phyloP scores from a whole-genome alignment of 2,888 invertebrate genomes.

The Scaptomyza reducta region DNA sequence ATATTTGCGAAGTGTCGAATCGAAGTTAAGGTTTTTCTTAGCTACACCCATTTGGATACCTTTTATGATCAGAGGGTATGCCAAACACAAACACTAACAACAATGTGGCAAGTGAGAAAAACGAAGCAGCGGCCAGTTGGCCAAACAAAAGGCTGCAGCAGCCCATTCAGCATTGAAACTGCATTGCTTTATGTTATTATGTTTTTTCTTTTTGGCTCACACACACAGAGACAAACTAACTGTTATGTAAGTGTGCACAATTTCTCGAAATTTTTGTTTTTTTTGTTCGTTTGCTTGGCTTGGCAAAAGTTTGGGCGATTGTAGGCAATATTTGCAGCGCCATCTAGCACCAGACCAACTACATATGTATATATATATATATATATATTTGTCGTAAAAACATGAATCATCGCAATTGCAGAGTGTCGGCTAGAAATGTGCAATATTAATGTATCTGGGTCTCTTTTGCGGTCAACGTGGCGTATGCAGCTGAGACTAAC shows the following conservation, averaged over 20 bases:
- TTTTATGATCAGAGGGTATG: conserved; percentile 18
- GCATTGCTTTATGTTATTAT: conserved; percentile 29
- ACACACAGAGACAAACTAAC: conserved; percentile 6
- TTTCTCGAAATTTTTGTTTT: conserved; percentile 40
- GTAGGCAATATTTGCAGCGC: conserved; percentile 49
- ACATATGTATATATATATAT: conserved; percentile 9
- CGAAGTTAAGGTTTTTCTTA: neutral
- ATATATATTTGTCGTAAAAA: conserved; percentile 2
- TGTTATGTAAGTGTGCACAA: conserved; percentile 55
- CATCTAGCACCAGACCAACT: conserved; percentile 15
- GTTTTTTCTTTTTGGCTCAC: conserved; percentile 12
- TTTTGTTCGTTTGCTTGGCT: conserved; percentile 38
- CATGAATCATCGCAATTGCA: conserved; percentile 56
- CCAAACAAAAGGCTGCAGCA: conserved; percentile 42
- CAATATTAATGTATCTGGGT: conserved; percentile 19
- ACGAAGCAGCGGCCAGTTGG: conserved; percentile 35
- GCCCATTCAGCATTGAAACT: conserved; percentile 44
- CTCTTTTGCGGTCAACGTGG: conserved; percentile 31
- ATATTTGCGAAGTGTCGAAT: too few relatives aligned
- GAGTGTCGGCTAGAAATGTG: conserved; percentile 34
- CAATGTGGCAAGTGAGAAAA: conserved; percentile 50
- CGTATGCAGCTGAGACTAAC: conserved; percentile 37
- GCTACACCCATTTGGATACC: neutral
- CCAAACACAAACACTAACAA: neutral
- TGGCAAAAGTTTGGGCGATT: conserved; percentile 52